A percentile compares a stretch with the other conserved stretches of the same genome.
Conservation (phyloP, 2,113 vertebrate species). For the Ammodytes dubius region DNA sequence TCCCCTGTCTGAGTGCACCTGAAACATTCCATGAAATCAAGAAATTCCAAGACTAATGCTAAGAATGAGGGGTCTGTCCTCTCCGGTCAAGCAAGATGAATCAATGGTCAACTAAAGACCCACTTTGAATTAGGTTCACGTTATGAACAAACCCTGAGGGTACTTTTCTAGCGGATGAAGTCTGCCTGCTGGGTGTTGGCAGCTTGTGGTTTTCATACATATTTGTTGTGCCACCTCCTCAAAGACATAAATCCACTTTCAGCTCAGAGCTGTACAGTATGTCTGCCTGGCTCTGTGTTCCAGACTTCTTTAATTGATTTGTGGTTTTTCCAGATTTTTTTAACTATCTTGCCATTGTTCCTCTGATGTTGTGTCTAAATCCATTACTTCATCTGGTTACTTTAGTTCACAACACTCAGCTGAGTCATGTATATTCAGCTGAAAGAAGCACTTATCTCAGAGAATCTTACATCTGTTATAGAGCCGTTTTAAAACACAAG, state of each 20-base stretch:
- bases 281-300: background rate
- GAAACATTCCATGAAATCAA: too few relatives aligned
- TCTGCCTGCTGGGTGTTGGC: conserved; percentile 28
- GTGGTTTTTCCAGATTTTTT: conserved; percentile 25
- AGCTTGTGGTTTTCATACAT: conserved; percentile 30
- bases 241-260: conserved; percentile 29
- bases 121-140: background rate
- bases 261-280: background rate
- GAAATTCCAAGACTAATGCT: too few relatives aligned
- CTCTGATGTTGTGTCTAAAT: conserved; percentile 16
- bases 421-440: background rate
- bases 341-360: conserved; percentile 36
- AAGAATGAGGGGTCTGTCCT: background rate
- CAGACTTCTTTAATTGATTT: conserved; percentile 9
- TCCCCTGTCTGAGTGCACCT: background rate
- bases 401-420: conserved; percentile 13
- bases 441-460: background rate
- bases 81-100: background rate
- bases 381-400: conserved; percentile 9
- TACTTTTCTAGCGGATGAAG: background rate
- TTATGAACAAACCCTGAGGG: background rate
- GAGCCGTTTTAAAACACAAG: background rate
- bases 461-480: background rate
- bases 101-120: too few relatives aligned
- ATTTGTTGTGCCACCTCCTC: conserved; percentile 27